These are phyloP conservation scores for Heterodera schachtii DNA, from an alignment of 1,140 invertebrate genomes.

Conservation along the genomic window DNA sequence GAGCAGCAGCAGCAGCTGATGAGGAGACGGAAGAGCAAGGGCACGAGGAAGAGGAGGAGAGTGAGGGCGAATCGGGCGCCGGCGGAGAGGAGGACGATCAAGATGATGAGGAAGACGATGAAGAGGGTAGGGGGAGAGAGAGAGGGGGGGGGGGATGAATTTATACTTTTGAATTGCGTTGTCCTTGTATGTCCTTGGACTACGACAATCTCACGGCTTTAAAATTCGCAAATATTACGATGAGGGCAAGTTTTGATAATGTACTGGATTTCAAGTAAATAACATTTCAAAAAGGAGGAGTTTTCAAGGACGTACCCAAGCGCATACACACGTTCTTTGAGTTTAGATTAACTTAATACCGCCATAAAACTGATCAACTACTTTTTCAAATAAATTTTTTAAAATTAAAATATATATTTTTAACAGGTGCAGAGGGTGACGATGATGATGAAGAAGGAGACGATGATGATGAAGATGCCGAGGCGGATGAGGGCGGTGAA, in stretches of 20 bases:
- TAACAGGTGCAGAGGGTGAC: neutral
- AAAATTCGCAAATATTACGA: too few relatives aligned
- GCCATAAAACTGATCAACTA: neutral
- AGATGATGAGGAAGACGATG: constrained; percentile 7
- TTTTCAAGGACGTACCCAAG: too few relatives aligned
- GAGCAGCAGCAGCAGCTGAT: neutral
- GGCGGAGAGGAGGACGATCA: constrained; percentile 8
- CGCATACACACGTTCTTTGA: too few relatives aligned
- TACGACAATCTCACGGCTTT: too few relatives aligned
- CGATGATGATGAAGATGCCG: neutral
- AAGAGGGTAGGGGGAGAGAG: neutral
- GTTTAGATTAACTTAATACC: too few relatives aligned
- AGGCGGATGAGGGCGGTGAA: neutral
- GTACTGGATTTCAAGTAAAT: too few relatives aligned
- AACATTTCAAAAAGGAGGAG: too few relatives aligned
- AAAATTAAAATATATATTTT: neutral
- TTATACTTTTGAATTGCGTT: too few relatives aligned
- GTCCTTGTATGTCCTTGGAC: too few relatives aligned
- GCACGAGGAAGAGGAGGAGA: neutral
- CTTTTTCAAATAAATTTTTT: neutral
- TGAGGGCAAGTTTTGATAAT: too few relatives aligned
- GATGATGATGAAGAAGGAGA: neutral
- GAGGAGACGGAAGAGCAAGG: constrained; percentile 10
- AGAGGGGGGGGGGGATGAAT: too few relatives aligned
- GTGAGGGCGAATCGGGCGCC: constrained; percentile 2